phyloP scores from a whole-genome alignment of 2,113 vertebrate species.

The Lipotes vexillifer region DNA sequence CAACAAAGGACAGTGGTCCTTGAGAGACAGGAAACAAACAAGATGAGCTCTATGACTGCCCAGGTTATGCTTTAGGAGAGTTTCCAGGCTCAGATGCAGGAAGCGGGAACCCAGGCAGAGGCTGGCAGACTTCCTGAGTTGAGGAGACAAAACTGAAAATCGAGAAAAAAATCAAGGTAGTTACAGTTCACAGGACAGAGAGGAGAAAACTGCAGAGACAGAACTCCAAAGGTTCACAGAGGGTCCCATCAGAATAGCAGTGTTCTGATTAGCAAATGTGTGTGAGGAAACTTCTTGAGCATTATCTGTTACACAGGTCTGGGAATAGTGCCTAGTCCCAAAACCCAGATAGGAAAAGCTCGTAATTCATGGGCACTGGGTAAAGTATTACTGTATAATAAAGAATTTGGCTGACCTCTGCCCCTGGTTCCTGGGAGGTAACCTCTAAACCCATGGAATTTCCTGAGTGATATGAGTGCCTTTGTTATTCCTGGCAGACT shows the following conservation, averaged over 20 bases:
- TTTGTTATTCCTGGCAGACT: not conserved
- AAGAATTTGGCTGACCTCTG: not conserved
- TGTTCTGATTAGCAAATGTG: not conserved
- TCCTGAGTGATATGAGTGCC: not conserved
- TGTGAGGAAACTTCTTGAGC: not conserved
- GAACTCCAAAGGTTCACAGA: not conserved
- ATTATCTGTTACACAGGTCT: not conserved
- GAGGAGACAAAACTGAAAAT: not conserved
- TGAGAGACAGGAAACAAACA: not conserved
- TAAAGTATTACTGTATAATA: not conserved
- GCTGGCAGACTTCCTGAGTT: not conserved
- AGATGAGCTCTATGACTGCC: not conserved
- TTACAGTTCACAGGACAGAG: not conserved
- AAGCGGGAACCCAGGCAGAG: not conserved
- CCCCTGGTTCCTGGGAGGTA: not conserved
- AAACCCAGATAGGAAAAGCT: not conserved
- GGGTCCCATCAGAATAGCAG: not conserved
- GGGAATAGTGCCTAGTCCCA: not conserved
- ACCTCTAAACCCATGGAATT: not conserved
- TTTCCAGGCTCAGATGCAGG: not conserved
- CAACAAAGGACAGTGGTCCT: not conserved
- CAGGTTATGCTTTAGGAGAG: not conserved
- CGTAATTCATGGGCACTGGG: not conserved
- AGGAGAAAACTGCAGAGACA: not conserved
- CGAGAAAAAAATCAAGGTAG: not conserved